Conservation (phyloP, 2,888 invertebrate genomes). For the Entomobrya multifasciata region DNA sequence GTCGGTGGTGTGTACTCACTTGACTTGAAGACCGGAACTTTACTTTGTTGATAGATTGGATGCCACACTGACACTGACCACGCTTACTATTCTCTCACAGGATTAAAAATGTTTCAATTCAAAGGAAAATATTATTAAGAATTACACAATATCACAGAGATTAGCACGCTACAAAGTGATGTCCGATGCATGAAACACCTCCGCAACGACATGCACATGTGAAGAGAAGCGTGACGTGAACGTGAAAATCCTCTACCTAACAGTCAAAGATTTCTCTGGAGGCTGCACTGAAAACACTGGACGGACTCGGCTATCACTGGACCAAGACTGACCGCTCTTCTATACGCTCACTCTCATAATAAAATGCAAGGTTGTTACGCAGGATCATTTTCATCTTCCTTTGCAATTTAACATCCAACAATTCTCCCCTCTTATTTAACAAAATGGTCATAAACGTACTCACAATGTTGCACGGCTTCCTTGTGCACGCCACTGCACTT, state of each 20-base stretch:
- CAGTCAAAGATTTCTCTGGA: constrained; percentile 8
- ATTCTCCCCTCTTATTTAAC: not conserved
- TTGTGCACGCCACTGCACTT: too few species aligned
- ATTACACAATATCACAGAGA: constrained; percentile 3
- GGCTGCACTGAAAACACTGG: constrained; percentile 24
- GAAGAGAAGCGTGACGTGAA: constrained; percentile 26
- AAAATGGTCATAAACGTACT: not conserved
- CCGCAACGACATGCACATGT: constrained; percentile 11
- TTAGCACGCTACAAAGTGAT: constrained; percentile 9
- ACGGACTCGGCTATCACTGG: constrained; percentile 56
- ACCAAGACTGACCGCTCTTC: constrained; percentile 31
- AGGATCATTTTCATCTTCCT: constrained; percentile 39
- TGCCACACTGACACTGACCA: not conserved
- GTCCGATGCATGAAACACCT: not conserved
- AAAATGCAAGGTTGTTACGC: constrained; percentile 26
- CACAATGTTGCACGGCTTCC: too few species aligned
- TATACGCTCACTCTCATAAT: not conserved
- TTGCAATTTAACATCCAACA: not conserved
- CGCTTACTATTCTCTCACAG: not conserved
- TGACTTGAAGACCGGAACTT: not conserved
- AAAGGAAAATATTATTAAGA: not conserved
- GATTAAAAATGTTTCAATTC: not conserved
- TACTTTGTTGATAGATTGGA: not conserved
- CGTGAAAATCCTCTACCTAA: not conserved
- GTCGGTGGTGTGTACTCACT: not conserved